Conservation (phyloP, 2,113 vertebrate genomes). For the Thalassoma bifasciatum region DNA sequence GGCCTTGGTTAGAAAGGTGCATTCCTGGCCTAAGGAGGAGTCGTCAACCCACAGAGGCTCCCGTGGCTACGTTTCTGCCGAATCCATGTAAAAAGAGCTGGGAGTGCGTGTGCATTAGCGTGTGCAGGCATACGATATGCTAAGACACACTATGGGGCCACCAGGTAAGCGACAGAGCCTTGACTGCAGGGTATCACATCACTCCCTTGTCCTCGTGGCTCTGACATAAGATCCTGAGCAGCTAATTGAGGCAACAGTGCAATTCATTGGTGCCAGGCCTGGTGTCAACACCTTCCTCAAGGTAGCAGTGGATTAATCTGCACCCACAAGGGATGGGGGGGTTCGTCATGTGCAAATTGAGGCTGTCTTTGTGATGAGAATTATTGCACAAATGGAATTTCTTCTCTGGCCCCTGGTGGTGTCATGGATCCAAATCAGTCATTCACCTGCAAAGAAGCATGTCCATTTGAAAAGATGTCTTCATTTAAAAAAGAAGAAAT, state of each 20-base stretch:
- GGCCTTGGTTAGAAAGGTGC: conserved; percentile 46
- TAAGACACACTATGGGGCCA: conserved; percentile 52
- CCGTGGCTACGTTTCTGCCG: conserved; percentile 44
- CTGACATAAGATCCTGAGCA: conserved; percentile 67
- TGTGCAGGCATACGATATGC: conserved; percentile 51
- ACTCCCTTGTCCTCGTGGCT: conserved; percentile 58
- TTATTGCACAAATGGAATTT: conserved; percentile 54
- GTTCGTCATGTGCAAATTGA: conserved; percentile 52
- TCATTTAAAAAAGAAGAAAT: conserved; percentile 17
- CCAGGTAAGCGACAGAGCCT: conserved; percentile 65
- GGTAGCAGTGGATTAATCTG: conserved; percentile 57
- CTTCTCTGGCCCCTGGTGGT: conserved; percentile 30
- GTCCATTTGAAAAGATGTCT: conserved; percentile 24
- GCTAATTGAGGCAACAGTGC: conserved; percentile 73
- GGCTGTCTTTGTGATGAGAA: conserved; percentile 42
- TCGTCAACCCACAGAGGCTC: conserved; percentile 34
- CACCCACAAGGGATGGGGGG: conserved; percentile 21
- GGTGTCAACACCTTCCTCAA: conserved; percentile 68
- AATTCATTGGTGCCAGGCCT: conserved; percentile 59
- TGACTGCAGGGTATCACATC: conserved; percentile 60
- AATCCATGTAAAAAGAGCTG: conserved; percentile 67
- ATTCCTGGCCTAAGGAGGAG: conserved; percentile 56
- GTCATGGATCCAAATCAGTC: conserved; percentile 31
- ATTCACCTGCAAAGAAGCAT: conserved; percentile 43
- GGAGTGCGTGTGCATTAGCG: conserved; percentile 42